These are phyloP conservation scores for Periophthalmus magnuspinnatus DNA, from an alignment of 2,797 vertebrate genomes.

Conservation along the genomic window DNA sequence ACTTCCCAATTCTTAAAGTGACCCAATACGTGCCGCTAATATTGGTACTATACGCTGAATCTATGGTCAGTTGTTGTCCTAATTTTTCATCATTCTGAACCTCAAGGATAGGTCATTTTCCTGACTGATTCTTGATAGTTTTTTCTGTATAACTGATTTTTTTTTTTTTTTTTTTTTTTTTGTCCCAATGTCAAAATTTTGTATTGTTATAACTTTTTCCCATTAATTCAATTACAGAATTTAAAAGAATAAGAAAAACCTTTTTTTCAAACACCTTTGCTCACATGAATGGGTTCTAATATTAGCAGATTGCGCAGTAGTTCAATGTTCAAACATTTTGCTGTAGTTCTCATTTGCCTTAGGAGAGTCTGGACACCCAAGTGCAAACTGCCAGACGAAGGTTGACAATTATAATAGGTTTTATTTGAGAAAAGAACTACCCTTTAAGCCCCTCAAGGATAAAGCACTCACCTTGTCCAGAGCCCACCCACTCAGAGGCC, in stretches of 20 bases:
- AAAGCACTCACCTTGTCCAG: neutral
- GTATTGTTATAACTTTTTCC: neutral
- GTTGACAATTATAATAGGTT: neutral
- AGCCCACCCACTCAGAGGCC: neutral
- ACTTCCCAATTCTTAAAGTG: slow-evolving; percentile 83
- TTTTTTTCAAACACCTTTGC: neutral
- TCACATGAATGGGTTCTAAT: neutral
- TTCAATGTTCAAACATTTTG: neutral
- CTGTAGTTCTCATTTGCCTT: slow-evolving; percentile 8
- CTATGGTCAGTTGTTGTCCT: neutral
- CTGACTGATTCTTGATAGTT: no score
- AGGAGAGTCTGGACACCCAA: slow-evolving; percentile 17
- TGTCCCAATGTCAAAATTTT: neutral
- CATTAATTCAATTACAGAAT: neutral
- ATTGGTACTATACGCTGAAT: neutral
- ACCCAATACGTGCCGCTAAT: neutral
- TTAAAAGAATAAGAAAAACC: neutral
- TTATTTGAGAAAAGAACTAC: neutral
- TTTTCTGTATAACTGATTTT: no score
- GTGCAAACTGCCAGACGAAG: slow-evolving; percentile 18
- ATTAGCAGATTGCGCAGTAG: neutral
- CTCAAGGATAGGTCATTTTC: no score
- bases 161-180: no score
- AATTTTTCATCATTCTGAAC: no score
- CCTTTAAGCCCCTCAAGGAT: slow-evolving; percentile 15